These are phyloP conservation scores for Chelonia mydas DNA, from an alignment of 2,797 vertebrate species.

Conservation along the genomic window DNA sequence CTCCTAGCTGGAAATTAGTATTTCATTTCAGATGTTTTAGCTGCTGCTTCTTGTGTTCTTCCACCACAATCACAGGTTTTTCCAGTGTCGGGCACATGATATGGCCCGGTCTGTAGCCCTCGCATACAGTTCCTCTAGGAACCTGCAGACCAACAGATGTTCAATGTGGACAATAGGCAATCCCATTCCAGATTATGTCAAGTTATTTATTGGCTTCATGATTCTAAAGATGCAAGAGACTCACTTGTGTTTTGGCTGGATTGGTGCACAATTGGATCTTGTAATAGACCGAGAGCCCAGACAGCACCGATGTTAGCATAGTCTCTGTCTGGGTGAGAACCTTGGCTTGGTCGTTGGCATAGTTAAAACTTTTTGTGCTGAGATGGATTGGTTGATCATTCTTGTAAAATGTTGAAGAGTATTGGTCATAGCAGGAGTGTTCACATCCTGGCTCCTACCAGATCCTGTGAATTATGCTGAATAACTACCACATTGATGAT, in stretches of 20 bases:
- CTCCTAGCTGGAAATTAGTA: background rate
- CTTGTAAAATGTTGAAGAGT: background rate
- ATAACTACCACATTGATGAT: background rate
- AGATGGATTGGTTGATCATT: background rate
- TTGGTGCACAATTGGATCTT: background rate
- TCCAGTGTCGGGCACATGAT: no score
- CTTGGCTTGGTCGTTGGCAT: background rate
- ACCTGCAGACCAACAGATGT: background rate
- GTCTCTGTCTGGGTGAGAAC: background rate
- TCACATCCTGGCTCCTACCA: background rate
- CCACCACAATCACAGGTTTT: no score
- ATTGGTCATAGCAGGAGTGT: background rate
- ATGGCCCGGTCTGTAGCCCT: no score
- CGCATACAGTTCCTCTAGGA: no score
- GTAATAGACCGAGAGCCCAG: background rate
- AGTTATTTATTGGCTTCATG: background rate
- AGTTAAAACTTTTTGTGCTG: background rate
- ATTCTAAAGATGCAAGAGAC: background rate
- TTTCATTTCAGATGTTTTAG: background rate
- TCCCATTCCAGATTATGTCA: background rate
- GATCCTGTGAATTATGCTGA: background rate
- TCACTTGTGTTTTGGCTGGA: background rate
- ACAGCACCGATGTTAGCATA: background rate
- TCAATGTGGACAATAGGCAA: background rate
- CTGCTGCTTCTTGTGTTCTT: no score